Conservation (phyloP, 2,797 vertebrate species). For the Distichodus sexfasciatus region DNA sequence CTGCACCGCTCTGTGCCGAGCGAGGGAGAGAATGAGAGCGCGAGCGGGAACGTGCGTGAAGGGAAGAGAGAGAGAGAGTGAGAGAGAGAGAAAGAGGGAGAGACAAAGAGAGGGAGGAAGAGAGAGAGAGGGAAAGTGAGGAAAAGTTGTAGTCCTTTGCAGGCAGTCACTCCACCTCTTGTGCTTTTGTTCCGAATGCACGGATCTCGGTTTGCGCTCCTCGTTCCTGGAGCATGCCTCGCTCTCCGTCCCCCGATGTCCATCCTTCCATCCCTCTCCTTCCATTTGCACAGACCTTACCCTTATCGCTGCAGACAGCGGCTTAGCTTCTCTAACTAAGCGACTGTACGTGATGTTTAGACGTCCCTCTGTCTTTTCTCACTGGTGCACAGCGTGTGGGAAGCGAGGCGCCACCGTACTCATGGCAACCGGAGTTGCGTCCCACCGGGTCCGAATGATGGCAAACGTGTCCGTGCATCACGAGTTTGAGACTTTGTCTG, state of each 20-base stretch:
- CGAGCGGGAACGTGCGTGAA: too few relatives aligned
- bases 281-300: not conserved
- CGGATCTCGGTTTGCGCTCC: not conserved
- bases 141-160: slow-evolving; percentile 44
- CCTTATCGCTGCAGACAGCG: not conserved
- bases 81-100: slow-evolving; percentile 33
- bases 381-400: not conserved
- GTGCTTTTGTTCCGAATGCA: slow-evolving; percentile 9
- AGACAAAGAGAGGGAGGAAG: slow-evolving; percentile 22
- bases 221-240: not conserved
- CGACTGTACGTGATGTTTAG: not conserved
- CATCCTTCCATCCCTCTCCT: not conserved
- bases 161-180: slow-evolving; percentile 4
- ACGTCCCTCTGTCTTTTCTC: not conserved
- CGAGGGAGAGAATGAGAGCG: slow-evolving; percentile 15
- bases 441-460: not conserved
- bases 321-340: not conserved
- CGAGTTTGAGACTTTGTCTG: slow-evolving; percentile 1
- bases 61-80: not conserved
- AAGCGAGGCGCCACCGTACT: not conserved
- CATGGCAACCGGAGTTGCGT: slow-evolving; percentile 21
- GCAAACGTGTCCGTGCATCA: not conserved
- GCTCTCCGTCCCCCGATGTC: not conserved
- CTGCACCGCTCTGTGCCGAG: slow-evolving; percentile 43
- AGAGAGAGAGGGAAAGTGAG: slow-evolving; percentile 39